Conservation (phyloP, 1,140 invertebrate genomes). For the Trichomalopsis sarcophagae region DNA sequence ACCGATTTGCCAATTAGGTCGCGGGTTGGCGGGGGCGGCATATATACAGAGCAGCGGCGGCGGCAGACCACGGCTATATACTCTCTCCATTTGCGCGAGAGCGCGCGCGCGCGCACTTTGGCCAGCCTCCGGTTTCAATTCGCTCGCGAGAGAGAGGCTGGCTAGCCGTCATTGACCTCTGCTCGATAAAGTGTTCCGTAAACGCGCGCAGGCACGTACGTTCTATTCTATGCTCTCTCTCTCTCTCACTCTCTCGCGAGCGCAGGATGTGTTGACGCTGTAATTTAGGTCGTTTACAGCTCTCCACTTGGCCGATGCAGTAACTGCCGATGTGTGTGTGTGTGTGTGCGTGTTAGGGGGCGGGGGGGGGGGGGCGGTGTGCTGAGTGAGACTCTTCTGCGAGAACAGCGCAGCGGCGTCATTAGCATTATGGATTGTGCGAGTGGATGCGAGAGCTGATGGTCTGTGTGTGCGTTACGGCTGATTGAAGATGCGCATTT, state of each 20-base stretch:
- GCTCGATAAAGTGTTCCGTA: constrained; percentile 42
- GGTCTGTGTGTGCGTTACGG: too few species aligned
- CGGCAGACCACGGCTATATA: constrained; percentile 34
- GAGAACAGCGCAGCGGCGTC: not conserved
- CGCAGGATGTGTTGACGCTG: constrained; percentile 23
- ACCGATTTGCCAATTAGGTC: constrained; percentile 58
- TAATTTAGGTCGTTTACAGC: constrained; percentile 32
- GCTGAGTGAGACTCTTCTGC: not conserved
- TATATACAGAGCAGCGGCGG: not conserved
- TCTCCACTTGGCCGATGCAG: not conserved
- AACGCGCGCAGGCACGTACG: not conserved
- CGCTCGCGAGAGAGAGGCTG: not conserved
- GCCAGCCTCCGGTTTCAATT: constrained; percentile 37
- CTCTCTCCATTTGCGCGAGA: constrained; percentile 27
- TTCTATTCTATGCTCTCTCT: not conserved
- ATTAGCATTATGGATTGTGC: not conserved
- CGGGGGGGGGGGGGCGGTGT: not conserved
- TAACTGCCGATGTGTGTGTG: not conserved
- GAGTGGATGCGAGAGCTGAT: too few species aligned
- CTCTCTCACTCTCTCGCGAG: not conserved
- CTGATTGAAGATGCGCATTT: too few species aligned
- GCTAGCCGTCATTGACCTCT: constrained; percentile 27
- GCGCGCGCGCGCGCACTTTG: constrained; percentile 34
- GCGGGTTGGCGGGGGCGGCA: not conserved
- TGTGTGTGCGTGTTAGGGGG: not conserved